These are phyloP conservation scores for Rhagoletis zephyria DNA, from an alignment of 1,140 invertebrate species.

Conservation along the genomic window DNA sequence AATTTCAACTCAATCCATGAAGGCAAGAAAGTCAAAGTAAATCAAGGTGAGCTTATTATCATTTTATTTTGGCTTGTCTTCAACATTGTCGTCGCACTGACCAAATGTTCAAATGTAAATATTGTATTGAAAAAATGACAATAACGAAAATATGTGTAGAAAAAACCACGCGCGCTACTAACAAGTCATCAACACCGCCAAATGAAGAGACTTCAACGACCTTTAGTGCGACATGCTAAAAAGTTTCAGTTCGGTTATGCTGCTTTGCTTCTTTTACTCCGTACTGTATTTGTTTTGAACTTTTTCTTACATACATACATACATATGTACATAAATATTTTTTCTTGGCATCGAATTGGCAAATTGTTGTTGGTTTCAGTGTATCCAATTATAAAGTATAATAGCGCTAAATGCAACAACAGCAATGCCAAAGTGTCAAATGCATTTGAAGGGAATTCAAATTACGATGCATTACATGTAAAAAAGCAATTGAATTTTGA, in stretches of 20 bases:
- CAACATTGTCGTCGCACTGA: neutral
- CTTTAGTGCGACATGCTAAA: neutral
- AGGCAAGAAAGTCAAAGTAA: conserved; percentile 22
- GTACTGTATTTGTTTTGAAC: neutral
- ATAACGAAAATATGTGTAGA: neutral
- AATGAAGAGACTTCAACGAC: conserved; percentile 27
- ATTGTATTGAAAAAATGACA: neutral
- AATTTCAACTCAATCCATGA: neutral
- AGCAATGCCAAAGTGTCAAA: conserved; percentile 43
- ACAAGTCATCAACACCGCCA: conserved; percentile 17
- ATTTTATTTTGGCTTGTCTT: conserved; percentile 37
- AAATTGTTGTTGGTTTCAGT: conserved; percentile 32
- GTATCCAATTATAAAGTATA: conserved; percentile 45
- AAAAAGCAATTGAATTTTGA: conserved; percentile 38
- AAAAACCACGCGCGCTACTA: neutral
- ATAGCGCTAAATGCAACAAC: neutral
- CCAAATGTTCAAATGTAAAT: conserved; percentile 45
- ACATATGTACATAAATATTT: neutral
- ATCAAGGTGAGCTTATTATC: conserved; percentile 44
- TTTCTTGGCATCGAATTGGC: conserved; percentile 28
- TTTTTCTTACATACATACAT: too few relatives aligned
- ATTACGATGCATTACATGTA: conserved; percentile 46
- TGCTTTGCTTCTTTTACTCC: neutral
- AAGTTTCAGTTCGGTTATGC: neutral
- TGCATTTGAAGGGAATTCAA: conserved; percentile 19